Evolutionary conservation across 1,140 invertebrate genomes (phyloP), one percentile per base, ranked within the genome.

Genomic region (Leptopilina boulardi): DNA sequence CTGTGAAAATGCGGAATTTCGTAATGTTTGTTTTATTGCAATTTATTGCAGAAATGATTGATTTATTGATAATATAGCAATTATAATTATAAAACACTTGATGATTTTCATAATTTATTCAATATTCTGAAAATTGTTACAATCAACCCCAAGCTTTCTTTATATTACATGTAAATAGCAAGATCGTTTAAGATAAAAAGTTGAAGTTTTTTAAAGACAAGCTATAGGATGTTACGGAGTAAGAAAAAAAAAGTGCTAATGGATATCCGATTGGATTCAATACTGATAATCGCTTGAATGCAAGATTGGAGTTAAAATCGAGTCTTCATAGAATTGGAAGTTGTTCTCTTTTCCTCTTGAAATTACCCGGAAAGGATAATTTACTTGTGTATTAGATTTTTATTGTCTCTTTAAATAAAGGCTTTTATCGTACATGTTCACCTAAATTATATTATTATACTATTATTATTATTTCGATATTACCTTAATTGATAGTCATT

Each of bases 231-330:
- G 15, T 66, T 66, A 66, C 59, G 59, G 34, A 38, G 9, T 38
- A 38, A 66, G 23, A 15, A 5, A 13, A 23, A 66, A 66, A 66
- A 66, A 66, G 59, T 66, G 59, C 13, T 66, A 66, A 66, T 66
- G 59, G 59, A 66, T 66, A 66, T 66, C 59, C 26, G 59, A 66
- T 66, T 66, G 11, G 59, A 30, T 30, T 34, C 15, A 5, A 66
- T 56, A 56, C 18, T 18, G 54, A 66, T 66, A 66, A 66, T 34
- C 21, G 11, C 13, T 15, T 66, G 59, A 66, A 66, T 66, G 59
- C 23, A 18, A 66, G 23, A 66, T n/a, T 34, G 11, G 23, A 30
- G 59, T 66, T 66, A 66, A 66, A 51, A 66, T 23, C 23, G 59
- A 66, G 13, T 66, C 26, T 26, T 30, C 3, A 30, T 66, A n/a